Percentiles rank a stretch among this genome's conserved stretches.
phyloP scores from a whole-genome alignment of 2,113 vertebrate genomes.

The Piprites chloris region DNA sequence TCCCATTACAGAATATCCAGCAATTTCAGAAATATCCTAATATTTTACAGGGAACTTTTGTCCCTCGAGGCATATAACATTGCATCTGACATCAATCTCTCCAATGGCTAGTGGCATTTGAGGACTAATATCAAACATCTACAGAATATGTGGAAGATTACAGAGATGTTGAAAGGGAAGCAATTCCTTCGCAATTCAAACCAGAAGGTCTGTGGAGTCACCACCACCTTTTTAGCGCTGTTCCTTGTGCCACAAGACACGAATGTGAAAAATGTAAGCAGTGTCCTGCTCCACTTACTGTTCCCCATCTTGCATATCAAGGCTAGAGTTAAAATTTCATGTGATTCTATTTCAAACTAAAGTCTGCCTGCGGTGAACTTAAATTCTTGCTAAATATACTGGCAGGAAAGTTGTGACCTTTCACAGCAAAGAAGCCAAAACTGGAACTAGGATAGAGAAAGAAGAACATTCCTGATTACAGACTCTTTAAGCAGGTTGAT shows the following conservation, averaged over 20 bases:
- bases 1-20: neutral
- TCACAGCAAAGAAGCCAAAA: neutral
- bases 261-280: accelerated
- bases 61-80: neutral
- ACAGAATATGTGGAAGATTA: neutral
- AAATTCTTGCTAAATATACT: neutral
- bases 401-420: neutral
- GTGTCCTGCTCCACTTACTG: neutral
- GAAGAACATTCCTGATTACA: neutral
- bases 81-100: neutral
- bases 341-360: neutral
- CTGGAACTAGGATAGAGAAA: neutral
- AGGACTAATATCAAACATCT: neutral
- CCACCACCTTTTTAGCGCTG: neutral
- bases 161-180: neutral
- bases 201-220: neutral
- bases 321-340: neutral
- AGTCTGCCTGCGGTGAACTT: neutral
- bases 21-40: neutral
- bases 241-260: neutral
- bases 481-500: neutral
- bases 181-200: neutral
- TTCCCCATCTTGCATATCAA: neutral
- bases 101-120: neutral
- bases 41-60: neutral